Percentiles rank a stretch among this genome's conserved stretches.
Evolutionary conservation across 2,113 vertebrate genomes (phyloP).

Genomic region (Sander vitreus): DNA sequence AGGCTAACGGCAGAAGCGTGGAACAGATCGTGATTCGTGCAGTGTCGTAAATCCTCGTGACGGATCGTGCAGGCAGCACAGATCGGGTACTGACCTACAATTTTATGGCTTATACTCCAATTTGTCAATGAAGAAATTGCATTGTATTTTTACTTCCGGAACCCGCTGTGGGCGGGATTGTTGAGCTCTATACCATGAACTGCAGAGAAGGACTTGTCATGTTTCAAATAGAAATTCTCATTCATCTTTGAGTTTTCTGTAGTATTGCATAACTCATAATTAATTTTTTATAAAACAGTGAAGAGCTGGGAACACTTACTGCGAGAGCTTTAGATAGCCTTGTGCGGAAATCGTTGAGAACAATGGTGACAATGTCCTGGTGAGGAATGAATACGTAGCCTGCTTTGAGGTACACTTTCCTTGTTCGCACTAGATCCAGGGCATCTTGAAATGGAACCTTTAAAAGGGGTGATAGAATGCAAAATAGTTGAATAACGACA

Average conservation of each 20-base stretch:
- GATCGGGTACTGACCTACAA: no score
- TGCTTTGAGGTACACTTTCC: slow-evolving; percentile 91
- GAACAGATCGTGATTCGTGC: no score
- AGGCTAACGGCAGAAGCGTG: no score
- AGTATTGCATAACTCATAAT: neutral
- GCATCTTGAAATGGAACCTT: slow-evolving; percentile 95
- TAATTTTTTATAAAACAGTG: neutral
- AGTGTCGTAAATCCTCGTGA: no score
- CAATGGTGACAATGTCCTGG: slow-evolving; percentile 90
- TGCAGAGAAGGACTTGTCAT: neutral
- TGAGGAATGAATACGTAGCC: slow-evolving; percentile 93
- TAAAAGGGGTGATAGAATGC: no score
- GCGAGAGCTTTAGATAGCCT: slow-evolving; percentile 95
- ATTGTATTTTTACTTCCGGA: no score
- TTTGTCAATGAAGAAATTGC: no score
- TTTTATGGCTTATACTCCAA: no score
- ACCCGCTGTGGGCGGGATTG: no score
- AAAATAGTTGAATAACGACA: no score
- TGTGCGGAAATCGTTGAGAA: slow-evolving; percentile 93
- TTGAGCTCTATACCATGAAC: neutral
- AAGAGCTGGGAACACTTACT: slow-evolving; percentile 85
- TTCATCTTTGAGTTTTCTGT: neutral
- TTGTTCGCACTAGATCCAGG: slow-evolving; percentile 91
- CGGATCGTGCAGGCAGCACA: no score
- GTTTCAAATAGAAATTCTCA: neutral